Evolutionary conservation across 2,888 invertebrate species (phyloP).

Genomic region (Syrista parreyssii): DNA sequence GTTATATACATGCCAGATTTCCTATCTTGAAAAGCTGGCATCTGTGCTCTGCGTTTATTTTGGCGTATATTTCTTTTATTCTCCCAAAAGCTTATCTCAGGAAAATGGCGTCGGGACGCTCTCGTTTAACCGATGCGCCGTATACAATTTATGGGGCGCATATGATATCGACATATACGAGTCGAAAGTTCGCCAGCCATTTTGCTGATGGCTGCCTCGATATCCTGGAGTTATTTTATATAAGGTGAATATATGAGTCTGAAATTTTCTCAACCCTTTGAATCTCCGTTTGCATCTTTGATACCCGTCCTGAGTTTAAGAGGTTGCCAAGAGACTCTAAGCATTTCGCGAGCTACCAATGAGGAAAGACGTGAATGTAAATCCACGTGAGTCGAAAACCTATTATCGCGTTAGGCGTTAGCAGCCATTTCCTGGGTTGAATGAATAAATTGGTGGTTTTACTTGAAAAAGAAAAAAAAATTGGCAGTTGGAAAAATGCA

Average conservation of each 20-base stretch:
- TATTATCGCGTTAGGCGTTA: neutral
- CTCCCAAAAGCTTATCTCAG: neutral
- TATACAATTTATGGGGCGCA: slow-evolving; percentile 40
- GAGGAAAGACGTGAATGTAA: neutral
- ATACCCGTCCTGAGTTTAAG: neutral
- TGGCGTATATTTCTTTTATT: neutral
- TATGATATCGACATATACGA: slow-evolving; percentile 44
- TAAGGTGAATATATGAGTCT: neutral
- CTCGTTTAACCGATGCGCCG: neutral
- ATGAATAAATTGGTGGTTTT: neutral
- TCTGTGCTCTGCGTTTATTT: neutral
- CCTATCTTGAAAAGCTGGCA: neutral
- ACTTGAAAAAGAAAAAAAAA: neutral
- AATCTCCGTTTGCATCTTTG: neutral
- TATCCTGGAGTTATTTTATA: neutral
- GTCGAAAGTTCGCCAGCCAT: slow-evolving; percentile 34
- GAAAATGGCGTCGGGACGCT: neutral
- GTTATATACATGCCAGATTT: neutral
- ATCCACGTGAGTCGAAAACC: neutral
- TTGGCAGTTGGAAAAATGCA: no score
- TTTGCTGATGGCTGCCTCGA: neutral
- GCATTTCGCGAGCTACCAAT: neutral
- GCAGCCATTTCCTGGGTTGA: neutral
- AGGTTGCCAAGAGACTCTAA: neutral
- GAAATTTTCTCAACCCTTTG: neutral